Percentiles rank a stretch among this genome's conserved stretches.
These are phyloP conservation scores for Hydrotaea diabolus DNA, from an alignment of 2,888 invertebrate species.

Conservation along the genomic window DNA sequence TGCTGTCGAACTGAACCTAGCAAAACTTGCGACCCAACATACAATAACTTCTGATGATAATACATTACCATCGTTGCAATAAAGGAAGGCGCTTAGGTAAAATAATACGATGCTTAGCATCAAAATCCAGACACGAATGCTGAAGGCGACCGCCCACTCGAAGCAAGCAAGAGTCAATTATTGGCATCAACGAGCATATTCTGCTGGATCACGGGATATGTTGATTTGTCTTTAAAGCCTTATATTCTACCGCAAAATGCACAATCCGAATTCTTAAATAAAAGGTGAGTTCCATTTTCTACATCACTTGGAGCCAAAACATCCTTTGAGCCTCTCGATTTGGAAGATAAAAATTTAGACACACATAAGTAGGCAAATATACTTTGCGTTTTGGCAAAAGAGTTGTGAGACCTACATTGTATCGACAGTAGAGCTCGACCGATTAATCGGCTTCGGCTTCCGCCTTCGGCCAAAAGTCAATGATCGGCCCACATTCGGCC, in stretches of 20 bases:
- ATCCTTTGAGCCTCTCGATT: neutral
- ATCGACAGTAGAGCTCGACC: constrained; percentile 35
- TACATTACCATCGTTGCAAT: constrained; percentile 1
- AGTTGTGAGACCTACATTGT: neutral
- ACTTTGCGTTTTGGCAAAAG: constrained; percentile 44
- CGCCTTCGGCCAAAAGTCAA: no score
- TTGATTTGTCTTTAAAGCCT: neutral
- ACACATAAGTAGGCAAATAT: constrained; percentile 54
- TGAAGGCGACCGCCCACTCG: no score
- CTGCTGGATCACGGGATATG: neutral
- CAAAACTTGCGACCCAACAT: constrained; percentile 32
- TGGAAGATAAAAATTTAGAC: constrained; percentile 27
- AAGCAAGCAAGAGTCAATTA: neutral
- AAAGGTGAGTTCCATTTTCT: constrained; percentile 36
- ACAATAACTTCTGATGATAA: constrained; percentile 2
- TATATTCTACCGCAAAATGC: constrained; percentile 14
- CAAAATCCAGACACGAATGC: no score
- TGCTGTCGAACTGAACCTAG: constrained; percentile 6
- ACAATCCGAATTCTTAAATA: constrained; percentile 44
- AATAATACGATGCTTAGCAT: neutral
- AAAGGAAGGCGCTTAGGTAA: constrained; percentile 1
- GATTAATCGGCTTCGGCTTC: no score
- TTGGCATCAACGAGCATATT: neutral
- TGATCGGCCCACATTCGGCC: no score
- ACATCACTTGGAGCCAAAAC: constrained; percentile 28